Evolutionary conservation across 2,888 invertebrate species (phyloP).

Genomic region (Resseliella maxima): DNA sequence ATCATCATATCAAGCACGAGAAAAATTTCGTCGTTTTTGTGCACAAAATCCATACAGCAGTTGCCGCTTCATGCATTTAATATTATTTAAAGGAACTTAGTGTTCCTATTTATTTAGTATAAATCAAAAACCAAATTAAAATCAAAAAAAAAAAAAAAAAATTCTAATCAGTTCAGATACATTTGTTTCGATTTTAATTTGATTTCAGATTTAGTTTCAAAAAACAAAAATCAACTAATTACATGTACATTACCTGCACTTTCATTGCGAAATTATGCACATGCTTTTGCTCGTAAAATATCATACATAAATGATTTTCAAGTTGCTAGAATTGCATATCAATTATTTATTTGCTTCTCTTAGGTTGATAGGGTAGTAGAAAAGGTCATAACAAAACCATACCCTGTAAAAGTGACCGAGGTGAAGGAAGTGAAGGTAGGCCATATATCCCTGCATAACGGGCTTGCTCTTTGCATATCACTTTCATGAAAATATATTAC

Average conservation of each 20-base stretch:
- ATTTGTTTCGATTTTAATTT: no score
- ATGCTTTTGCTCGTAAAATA: neutral
- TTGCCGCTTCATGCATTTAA: neutral
- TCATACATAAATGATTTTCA: slow-evolving; percentile 1
- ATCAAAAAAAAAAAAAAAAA: no score
- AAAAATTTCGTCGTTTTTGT: neutral
- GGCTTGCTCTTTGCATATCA: neutral
- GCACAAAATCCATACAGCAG: neutral
- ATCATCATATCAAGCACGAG: neutral
- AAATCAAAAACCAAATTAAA: no score
- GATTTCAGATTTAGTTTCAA: no score
- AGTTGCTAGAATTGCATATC: neutral
- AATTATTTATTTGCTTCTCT: slow-evolving; percentile 29
- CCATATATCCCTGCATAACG: slow-evolving; percentile 41
- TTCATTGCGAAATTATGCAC: slow-evolving; percentile 66
- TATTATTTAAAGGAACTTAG: neutral
- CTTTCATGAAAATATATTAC: slow-evolving; percentile 6
- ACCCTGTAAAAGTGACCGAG: slow-evolving; percentile 60
- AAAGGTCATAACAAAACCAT: slow-evolving; percentile 68
- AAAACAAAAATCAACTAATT: slow-evolving; percentile 62
- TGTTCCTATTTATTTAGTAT: no score
- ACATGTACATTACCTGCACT: slow-evolving; percentile 64
- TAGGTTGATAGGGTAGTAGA: slow-evolving; percentile 63
- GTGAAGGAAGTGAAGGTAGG: slow-evolving; percentile 51
- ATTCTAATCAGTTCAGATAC: no score